These are phyloP conservation scores for Drosophila atripex DNA, from an alignment of 2,888 invertebrate genomes.

Conservation along the genomic window DNA sequence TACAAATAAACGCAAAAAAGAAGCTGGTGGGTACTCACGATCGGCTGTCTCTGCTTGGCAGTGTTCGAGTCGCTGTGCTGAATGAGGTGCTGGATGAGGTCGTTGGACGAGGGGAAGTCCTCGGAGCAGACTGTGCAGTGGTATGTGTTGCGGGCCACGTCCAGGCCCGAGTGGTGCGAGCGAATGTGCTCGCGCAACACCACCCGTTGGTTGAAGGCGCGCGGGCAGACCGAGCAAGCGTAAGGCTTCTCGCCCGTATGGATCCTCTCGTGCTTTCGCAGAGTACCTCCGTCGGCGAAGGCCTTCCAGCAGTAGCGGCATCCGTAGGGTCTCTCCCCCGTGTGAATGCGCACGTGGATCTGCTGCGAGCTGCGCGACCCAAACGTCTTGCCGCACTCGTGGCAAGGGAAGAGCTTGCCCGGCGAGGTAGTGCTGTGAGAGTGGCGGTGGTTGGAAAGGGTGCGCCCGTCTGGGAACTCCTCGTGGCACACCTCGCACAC, in stretches of 20 bases:
- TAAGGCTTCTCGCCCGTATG: constrained; percentile 94
- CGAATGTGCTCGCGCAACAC: constrained; percentile 93
- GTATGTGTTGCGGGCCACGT: constrained; percentile 88
- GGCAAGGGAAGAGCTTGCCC: constrained; percentile 90
- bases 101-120: constrained; percentile 88
- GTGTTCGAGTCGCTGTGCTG: constrained; percentile 94
- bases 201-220: constrained; percentile 94
- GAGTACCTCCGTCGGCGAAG: constrained; percentile 93
- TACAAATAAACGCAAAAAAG: not conserved
- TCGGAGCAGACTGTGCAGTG: constrained; percentile 91
- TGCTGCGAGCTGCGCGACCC: constrained; percentile 93
- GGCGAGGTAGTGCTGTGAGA: constrained; percentile 85
- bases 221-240: constrained; percentile 93
- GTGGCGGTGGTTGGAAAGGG: constrained; percentile 89
- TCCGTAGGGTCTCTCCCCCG: constrained; percentile 92
- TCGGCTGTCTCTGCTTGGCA: constrained; percentile 91
- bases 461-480: constrained; percentile 88
- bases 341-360: constrained; percentile 93
- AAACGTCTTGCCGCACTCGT: constrained; percentile 93
- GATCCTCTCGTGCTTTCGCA: constrained; percentile 93
- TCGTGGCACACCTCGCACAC: constrained; percentile 89
- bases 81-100: constrained; percentile 92
- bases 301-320: constrained; percentile 95
- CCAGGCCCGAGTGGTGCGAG: constrained; percentile 93
- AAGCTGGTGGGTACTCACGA: constrained; percentile 82